A percentile compares a stretch with the other conserved stretches of the same genome.
Conservation (phyloP, 2,113 vertebrate genomes). For the Psittacula cyanocephala region DNA sequence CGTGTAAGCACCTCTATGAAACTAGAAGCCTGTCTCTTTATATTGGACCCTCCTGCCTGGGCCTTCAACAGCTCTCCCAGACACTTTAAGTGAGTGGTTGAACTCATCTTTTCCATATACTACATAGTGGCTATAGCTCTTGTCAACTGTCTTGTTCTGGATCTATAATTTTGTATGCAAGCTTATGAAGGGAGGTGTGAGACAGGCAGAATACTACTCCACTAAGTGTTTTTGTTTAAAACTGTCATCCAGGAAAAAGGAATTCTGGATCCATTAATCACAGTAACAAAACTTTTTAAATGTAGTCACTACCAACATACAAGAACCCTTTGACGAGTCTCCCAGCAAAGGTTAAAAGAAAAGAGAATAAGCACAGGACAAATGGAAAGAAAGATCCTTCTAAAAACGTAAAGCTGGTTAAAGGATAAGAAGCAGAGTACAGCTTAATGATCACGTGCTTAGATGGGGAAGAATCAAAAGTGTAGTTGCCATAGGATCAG, state of each 20-base stretch:
- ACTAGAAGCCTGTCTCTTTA: background rate
- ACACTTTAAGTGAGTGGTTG: background rate
- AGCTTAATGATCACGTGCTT: background rate
- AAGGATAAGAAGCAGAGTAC: background rate
- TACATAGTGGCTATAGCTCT: background rate
- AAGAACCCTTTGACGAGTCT: background rate
- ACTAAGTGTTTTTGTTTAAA: background rate
- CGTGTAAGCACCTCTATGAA: background rate
- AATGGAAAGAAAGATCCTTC: background rate
- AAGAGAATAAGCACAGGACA: background rate
- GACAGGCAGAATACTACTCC: background rate
- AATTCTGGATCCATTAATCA: background rate
- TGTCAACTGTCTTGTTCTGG: background rate
- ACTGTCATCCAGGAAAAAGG: background rate
- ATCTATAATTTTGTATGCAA: background rate
- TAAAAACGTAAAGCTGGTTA: background rate
- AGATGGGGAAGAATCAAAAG: background rate
- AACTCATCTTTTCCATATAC: background rate
- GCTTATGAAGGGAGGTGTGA: background rate
- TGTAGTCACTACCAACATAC: background rate
- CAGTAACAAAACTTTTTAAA: background rate
- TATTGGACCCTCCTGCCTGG: background rate
- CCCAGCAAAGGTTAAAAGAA: background rate
- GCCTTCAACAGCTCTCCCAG: background rate
- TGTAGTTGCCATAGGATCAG: accelerated